Evolutionary conservation across 1,140 invertebrate species (phyloP), one percentile per base, ranked within the genome.

Genomic region (Rhagoletis pomonella): DNA sequence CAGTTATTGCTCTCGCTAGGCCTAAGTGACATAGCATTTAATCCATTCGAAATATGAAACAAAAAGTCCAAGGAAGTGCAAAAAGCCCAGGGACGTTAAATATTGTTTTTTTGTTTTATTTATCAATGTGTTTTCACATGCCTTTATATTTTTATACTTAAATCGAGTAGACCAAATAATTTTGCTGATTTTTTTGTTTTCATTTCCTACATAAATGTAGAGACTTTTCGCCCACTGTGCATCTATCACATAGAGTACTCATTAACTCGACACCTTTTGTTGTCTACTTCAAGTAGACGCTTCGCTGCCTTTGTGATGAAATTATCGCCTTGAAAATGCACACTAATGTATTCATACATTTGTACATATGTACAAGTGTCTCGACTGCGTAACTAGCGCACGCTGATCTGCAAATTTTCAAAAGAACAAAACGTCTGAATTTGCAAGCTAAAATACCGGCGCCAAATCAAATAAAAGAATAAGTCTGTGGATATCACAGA

Each of bases 301-400:
- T 81, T 55, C 47, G 42, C 50, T 81, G 73, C 14, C 44, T 81
- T 55, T 81, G 73, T 81, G 73, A 81, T 81, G 73, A 50, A 55
- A 81, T 81, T 81, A 29, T 10, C 73, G 73, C 73, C 47, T 81
- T 55, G 73, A 55, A 81, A 55, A 50, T 7, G 0, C 6, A 29
- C 73, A 14, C 2, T 55, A n/a, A 81, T n/a, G 19, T 47, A 81
- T 19, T 44, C 3, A 12, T 4, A 12, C 17, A 69, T 42, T 10
- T 7, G 47, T 9, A 81, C n/a, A 50, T 67, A 67, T 10, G 3
- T 73, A 42, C 67, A 73, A 73, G 44, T 44, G 42, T 47, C 39
- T 73, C n/a, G 67, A 47, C 14, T 44, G 67, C 14, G 67, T 14
- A 73, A 73, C 39, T 42, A 73, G 39, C 67, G 14, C 14, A 42